Base-by-base conservation (phyloP, 2,888 invertebrate species). In the Psococerastis gibbosa region DNA sequence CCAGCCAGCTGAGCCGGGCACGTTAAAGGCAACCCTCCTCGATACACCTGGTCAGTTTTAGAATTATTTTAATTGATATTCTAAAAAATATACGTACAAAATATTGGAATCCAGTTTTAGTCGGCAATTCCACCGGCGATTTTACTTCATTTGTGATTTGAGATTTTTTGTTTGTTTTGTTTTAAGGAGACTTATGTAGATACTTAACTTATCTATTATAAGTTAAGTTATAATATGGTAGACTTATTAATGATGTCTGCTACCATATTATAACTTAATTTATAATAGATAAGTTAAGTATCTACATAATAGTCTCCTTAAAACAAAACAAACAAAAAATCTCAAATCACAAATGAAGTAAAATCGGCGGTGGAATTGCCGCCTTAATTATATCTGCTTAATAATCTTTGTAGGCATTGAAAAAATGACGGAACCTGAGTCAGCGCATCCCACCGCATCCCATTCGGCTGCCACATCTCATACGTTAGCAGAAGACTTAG, bases 341-440 rank as follows among this genome's bases (percentile, higher is more conserved):
- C n/a, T n/a, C n/a, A n/a, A n/a, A n/a, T n/a, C n/a, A n/a, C n/a
- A n/a, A n/a, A n/a, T n/a, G n/a, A n/a, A n/a, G n/a, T n/a, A n/a
- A n/a, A n/a, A n/a, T n/a, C n/a, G n/a, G n/a, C n/a, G n/a, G n/a
- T n/a, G n/a, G n/a, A n/a, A n/a, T n/a, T n/a, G n/a, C n/a, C n/a
- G n/a, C n/a, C n/a, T n/a, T n/a, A n/a, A n/a, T n/a, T n/a, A n/a
- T n/a, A n/a, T n/a, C n/a, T n/a, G n/a, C n/a, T n/a, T n/a, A n/a
- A n/a, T n/a, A n/a, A n/a, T n/a, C n/a, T n/a, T 47, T 44, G 3
- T 52, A 75, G 81, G 77, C 15, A 81, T 91, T 50, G 80, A 78
- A 43, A 79, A 82, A 51, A 94, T 94, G 85, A 97, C 97, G 3
- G 95, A 95, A 61, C 75, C 82, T 46, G 87, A 91, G 57, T 84